A percentile compares a stretch with the other conserved stretches of the same genome.
These are phyloP conservation scores for Trididemnum miniatum DNA, from an alignment of 23 tunicate genomes.

Conservation along the genomic window DNA sequence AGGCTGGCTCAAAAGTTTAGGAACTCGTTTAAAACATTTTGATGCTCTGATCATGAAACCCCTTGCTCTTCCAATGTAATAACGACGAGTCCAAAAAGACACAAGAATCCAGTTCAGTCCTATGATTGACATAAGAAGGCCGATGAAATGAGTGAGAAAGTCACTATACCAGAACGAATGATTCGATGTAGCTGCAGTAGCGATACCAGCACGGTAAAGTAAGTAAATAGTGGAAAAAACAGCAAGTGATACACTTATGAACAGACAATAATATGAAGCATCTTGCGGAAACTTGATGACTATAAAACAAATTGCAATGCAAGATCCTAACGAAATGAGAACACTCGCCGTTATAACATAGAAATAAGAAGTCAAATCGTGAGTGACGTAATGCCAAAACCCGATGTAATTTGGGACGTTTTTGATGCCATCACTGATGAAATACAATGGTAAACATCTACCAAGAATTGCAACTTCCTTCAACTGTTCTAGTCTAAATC, in stretches of 20 bases:
- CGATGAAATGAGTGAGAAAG: not conserved
- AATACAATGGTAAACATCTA: conserved; percentile 33
- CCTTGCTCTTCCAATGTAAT: not conserved
- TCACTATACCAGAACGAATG: not conserved
- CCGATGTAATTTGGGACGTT: conserved; percentile 21
- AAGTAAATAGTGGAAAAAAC: not conserved
- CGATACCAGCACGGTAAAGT: not conserved
- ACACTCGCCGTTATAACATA: conserved; percentile 1
- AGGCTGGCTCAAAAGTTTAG: conserved; percentile 67
- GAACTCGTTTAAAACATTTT: conserved; percentile 33
- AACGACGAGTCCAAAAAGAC: not conserved
- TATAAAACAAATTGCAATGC: conserved; percentile 14
- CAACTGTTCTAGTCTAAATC: not conserved
- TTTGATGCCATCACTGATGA: conserved; percentile 20
- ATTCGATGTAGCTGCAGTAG: not conserved
- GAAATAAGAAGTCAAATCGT: conserved; percentile 23
- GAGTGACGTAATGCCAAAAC: conserved; percentile 49
- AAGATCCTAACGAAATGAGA: not conserved
- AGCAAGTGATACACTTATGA: conserved; percentile 6
- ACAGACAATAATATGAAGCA: conserved; percentile 36
- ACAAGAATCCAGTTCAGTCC: not conserved
- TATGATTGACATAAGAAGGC: not conserved
- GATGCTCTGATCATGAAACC: conserved; percentile 52
- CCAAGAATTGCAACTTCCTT: conserved; percentile 2
- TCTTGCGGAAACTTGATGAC: conserved; percentile 42